Evolutionary conservation across 2,113 vertebrate species (phyloP).

Genomic region (Pseudopodoces humilis): DNA sequence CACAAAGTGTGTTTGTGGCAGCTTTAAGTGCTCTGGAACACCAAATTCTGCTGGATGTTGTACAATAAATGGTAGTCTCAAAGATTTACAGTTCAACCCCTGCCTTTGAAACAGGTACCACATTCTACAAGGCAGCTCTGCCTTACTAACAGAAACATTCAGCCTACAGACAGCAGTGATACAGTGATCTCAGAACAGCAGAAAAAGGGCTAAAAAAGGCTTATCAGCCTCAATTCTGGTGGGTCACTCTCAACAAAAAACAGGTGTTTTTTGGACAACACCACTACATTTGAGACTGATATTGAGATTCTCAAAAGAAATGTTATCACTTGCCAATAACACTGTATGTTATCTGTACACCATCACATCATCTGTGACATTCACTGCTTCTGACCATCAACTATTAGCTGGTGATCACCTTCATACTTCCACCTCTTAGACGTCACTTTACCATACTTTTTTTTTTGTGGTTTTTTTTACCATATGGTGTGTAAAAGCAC

Average conservation of each 20-base stretch:
- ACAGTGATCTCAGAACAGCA: neutral
- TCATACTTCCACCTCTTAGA: neutral
- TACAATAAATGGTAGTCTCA: neutral
- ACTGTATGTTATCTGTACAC: neutral
- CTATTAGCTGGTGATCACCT: neutral
- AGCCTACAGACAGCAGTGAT: neutral
- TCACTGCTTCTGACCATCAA: neutral
- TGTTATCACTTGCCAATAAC: neutral
- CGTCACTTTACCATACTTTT: neutral
- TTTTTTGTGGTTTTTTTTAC: neutral
- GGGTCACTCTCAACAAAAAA: neutral
- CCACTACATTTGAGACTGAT: neutral
- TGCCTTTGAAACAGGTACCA: neutral
- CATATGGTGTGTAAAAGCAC: neutral
- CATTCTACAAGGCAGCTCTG: neutral
- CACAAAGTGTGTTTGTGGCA: neutral
- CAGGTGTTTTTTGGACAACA: neutral
- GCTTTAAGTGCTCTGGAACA: neutral
- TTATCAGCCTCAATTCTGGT: neutral
- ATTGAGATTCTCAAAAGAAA: neutral
- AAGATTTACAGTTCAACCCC: neutral
- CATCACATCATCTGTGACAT: neutral
- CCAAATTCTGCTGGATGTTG: neutral
- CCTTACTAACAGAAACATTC: neutral
- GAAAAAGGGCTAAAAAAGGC: neutral